These are phyloP conservation scores for Conus ventricosus DNA, from an alignment of 1,140 invertebrate species.

Conservation along the genomic window DNA sequence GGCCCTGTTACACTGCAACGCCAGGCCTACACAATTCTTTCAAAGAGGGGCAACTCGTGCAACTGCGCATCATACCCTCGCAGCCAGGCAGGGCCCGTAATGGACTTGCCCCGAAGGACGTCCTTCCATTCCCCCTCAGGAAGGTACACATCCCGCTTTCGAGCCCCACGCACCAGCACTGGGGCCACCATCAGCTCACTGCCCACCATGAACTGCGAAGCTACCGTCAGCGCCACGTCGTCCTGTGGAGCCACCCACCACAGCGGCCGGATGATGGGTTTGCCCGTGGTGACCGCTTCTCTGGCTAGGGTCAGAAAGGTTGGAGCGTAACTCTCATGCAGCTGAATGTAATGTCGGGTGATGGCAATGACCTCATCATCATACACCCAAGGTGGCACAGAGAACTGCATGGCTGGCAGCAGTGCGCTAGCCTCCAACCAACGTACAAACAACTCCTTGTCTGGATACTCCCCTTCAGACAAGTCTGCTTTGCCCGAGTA, in stretches of 20 bases:
- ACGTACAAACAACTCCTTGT: constrained; percentile 88
- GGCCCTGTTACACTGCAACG: too few relatives aligned
- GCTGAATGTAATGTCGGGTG: constrained; percentile 79
- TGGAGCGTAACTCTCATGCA: constrained; percentile 81
- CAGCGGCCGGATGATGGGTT: constrained; percentile 84
- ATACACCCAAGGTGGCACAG: constrained; percentile 91
- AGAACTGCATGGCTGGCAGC: constrained; percentile 92
- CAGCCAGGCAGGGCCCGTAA: constrained; percentile 81
- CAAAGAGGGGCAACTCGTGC: constrained; percentile 59
- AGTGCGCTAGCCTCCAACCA: constrained; percentile 92
- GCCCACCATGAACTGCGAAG: constrained; percentile 90
- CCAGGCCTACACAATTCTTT: background rate
- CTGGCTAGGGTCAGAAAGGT: constrained; percentile 53
- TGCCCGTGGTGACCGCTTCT: constrained; percentile 50
- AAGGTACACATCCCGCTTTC: constrained; percentile 82
- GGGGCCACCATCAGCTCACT: constrained; percentile 91
- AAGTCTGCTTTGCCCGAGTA: constrained; percentile 44
- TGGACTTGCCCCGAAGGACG: constrained; percentile 53
- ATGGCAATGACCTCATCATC: constrained; percentile 82
- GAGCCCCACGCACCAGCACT: constrained; percentile 82
- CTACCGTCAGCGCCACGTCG: constrained; percentile 84
- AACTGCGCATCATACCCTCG: constrained; percentile 79
- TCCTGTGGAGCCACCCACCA: constrained; percentile 94
- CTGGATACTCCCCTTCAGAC: constrained; percentile 74
- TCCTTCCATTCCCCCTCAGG: constrained; percentile 60